Evolutionary conservation across 2,888 invertebrate genomes (phyloP), one percentile per base, ranked within the genome.

Genomic region (Sphaeridia pumilis): DNA sequence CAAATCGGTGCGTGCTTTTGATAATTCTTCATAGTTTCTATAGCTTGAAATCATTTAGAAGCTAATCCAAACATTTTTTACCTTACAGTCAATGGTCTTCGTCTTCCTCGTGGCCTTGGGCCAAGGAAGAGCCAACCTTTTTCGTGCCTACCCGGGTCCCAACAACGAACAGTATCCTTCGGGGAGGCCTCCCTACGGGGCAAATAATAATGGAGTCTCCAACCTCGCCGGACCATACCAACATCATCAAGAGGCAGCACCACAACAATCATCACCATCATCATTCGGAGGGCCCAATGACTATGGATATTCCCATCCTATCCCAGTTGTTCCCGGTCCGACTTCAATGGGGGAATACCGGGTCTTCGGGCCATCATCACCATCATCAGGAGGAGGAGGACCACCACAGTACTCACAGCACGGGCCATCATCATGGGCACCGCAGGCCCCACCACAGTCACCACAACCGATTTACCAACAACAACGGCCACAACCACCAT

Each of bases 141-240:
- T 38, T 38, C 38, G 17, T 38, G 38, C 17, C 38, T 20, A 38
- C 7, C 7, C 17, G 17, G 17, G 5, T 17, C n/a, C n/a, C n/a
- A n/a, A n/a, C n/a, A n/a, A n/a, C n/a, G n/a, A n/a, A n/a, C 17
- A 38, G 38, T 38, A 38, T 38, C 38, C 38, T 38, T 7, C 38
- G 38, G 38, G 38, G 38, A 38, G 38, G 38, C 38, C 38, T 38
- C 38, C 38, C 38, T 38, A 38, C 38, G 38, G 38, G 17, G 38
- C 17, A 17, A 38, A 38, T 20, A n/a, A n/a, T n/a, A n/a, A n/a
- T n/a, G n/a, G n/a, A n/a, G n/a, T n/a, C n/a, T n/a, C n/a, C n/a
- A n/a, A n/a, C n/a, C n/a, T n/a, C n/a, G n/a, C n/a, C n/a, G n/a
- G n/a, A n/a, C n/a, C n/a, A n/a, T n/a, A n/a, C n/a, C n/a, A n/a